Base-by-base conservation (phyloP, 2,797 vertebrate species). In the Hydrocynus forskahlii region DNA sequence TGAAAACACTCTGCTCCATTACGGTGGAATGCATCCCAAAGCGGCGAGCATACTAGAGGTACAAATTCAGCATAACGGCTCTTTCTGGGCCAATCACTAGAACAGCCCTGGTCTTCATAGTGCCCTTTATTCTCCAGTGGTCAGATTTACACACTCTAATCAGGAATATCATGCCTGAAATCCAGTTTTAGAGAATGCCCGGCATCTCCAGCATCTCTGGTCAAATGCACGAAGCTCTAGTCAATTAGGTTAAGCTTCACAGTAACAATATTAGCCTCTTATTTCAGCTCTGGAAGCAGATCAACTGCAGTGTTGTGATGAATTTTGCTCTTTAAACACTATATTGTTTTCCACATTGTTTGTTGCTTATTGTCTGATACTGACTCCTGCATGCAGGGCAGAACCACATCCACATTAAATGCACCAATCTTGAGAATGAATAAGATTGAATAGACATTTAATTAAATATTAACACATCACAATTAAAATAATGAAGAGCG, bases 241-340 rank as follows among this genome's bases (percentile, higher is more conserved):
- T 84, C 81, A 79, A 79, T 86, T 81, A 85, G 75, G 78, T 83
- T 77, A 83, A 84, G 66, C 64, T 78, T 83, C 81, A 87, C 83
- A 67, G 81, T 86, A 88, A 88, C 83, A 71, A 75, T 54, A 81
- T 86, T 84, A 88, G 83, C 73, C 43, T n/a, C n/a, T n/a, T n/a
- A n/a, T n/a, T n/a, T n/a, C n/a, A n/a, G n/a, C n/a, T n/a, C n/a
- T n/a, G n/a, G n/a, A n/a, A n/a, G n/a, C n/a, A n/a, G n/a, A n/a
- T n/a, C n/a, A n/a, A n/a, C n/a, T n/a, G n/a, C n/a, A n/a, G n/a
- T n/a, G n/a, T n/a, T n/a, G n/a, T n/a, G n/a, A n/a, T n/a, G n/a
- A n/a, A n/a, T n/a, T n/a, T n/a, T n/a, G n/a, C n/a, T n/a, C n/a
- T n/a, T n/a, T n/a, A n/a, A n/a, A n/a, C n/a, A n/a, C n/a, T n/a